Percentiles rank a stretch among this genome's conserved stretches.
These are phyloP conservation scores for Scaptodrosophila lebanonensis DNA, from an alignment of 1,140 invertebrate species.

Conservation along the genomic window DNA sequence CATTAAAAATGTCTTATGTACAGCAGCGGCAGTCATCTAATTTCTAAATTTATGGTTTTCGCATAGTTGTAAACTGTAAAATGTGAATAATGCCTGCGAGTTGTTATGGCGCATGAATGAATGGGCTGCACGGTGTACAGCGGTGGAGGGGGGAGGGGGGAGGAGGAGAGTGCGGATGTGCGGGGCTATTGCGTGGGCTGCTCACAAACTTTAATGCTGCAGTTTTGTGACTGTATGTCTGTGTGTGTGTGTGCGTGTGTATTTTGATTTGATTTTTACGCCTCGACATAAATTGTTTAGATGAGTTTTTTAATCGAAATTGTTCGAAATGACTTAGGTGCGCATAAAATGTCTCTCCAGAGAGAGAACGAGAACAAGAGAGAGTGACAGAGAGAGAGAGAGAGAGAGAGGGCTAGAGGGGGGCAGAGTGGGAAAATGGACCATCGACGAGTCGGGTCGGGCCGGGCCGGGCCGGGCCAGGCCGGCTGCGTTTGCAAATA, in stretches of 20 bases:
- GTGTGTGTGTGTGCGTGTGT: conserved; percentile 14
- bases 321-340: conserved; percentile 76
- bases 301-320: conserved; percentile 77
- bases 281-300: conserved; percentile 76
- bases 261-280: conserved; percentile 77
- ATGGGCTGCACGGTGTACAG: conserved; percentile 24
- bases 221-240: conserved; percentile 53
- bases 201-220: conserved; percentile 56
- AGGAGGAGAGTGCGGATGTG: background rate
- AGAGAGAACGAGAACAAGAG: conserved; percentile 17
- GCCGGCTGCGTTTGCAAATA: conserved; percentile 36
- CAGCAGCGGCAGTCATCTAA: conserved; percentile 39
- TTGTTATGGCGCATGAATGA: conserved; percentile 3
- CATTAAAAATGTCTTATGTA: conserved; percentile 4
- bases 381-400: no score
- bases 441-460: no score
- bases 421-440: no score
- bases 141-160: background rate
- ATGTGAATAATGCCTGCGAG: conserved; percentile 57
- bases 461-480: background rate
- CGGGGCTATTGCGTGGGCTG: background rate
- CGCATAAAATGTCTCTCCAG: conserved; percentile 72
- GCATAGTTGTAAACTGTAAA: conserved; percentile 76
- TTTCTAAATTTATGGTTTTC: conserved; percentile 73
- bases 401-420: no score